Percentiles rank a stretch among this genome's conserved stretches.
Evolutionary conservation across 2,888 invertebrate species (phyloP).

Genomic region (Hoplodrina blanda): DNA sequence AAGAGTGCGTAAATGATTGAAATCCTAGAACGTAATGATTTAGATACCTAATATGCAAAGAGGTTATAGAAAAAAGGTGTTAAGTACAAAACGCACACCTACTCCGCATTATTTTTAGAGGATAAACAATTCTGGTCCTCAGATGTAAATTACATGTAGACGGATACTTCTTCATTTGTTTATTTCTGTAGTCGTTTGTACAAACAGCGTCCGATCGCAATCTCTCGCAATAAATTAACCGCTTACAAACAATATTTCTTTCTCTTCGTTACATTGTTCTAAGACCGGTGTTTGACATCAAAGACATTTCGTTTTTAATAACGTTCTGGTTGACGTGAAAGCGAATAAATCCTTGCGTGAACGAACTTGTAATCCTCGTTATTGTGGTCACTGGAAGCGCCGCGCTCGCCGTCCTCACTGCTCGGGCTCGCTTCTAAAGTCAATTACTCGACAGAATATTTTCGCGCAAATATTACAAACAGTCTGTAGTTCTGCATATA

Average conservation of each 20-base stretch:
- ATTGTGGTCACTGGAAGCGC: conserved; percentile 18
- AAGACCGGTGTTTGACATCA: conserved; percentile 23
- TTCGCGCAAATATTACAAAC: conserved; percentile 35
- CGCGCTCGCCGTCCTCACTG: conserved; percentile 4
- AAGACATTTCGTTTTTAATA: conserved; percentile 40
- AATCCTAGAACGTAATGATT: too few species aligned
- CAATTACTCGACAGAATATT: conserved; percentile 42
- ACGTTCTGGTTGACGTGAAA: conserved; percentile 36
- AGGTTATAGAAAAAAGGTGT: too few species aligned
- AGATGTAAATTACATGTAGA: neutral
- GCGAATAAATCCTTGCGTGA: conserved; percentile 40
- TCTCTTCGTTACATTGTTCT: conserved; percentile 25
- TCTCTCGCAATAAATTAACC: neutral
- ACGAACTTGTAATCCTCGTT: conserved; percentile 38
- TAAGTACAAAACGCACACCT: too few species aligned
- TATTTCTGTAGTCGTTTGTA: neutral
- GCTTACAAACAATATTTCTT: neutral
- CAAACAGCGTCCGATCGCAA: neutral
- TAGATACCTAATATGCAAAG: too few species aligned
- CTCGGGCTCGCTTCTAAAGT: conserved; percentile 5
- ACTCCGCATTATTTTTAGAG: too few species aligned
- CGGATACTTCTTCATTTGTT: neutral
- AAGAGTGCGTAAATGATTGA: too few species aligned
- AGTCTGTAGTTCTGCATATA: conserved; percentile 5
- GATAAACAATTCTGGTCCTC: neutral